phyloP scores from a whole-genome alignment of 2,888 invertebrate genomes.

The Onthophagus sagittarius region DNA sequence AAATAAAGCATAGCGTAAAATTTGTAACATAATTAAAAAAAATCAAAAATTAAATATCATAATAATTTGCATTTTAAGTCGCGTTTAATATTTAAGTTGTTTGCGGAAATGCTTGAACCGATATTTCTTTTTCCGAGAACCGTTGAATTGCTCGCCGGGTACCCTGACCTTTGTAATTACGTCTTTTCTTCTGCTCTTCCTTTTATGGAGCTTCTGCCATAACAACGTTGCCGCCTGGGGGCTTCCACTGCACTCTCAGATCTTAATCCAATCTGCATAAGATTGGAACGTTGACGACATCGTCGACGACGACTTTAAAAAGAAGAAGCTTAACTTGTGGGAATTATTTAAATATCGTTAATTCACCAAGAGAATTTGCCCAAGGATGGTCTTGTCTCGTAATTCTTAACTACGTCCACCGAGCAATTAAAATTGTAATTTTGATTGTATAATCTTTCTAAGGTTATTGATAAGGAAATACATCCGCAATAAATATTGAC shows the following conservation, averaged over 20 bases:
- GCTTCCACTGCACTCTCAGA: background rate
- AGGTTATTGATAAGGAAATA: background rate
- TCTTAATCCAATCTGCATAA: background rate
- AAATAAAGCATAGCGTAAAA: background rate
- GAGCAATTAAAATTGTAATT: no score
- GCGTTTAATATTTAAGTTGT: constrained; percentile 9
- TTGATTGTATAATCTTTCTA: background rate
- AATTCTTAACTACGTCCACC: no score
- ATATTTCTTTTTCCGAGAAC: constrained; percentile 1
- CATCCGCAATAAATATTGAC: background rate
- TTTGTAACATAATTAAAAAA: background rate
- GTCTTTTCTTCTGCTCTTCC: background rate
- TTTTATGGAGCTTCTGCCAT: background rate
- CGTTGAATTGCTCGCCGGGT: background rate
- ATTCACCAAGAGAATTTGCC: background rate
- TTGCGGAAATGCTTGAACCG: constrained; percentile 3
- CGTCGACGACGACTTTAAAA: background rate
- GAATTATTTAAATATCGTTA: background rate
- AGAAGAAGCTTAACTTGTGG: background rate
- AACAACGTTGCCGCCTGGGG: background rate
- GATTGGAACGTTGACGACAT: background rate
- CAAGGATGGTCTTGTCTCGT: background rate
- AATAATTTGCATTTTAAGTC: constrained; percentile 3
- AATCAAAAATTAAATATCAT: background rate
- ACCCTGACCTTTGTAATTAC: background rate